These are phyloP conservation scores for Sepiola atlantica DNA, from an alignment of 2,888 invertebrate genomes.

Conservation along the genomic window DNA sequence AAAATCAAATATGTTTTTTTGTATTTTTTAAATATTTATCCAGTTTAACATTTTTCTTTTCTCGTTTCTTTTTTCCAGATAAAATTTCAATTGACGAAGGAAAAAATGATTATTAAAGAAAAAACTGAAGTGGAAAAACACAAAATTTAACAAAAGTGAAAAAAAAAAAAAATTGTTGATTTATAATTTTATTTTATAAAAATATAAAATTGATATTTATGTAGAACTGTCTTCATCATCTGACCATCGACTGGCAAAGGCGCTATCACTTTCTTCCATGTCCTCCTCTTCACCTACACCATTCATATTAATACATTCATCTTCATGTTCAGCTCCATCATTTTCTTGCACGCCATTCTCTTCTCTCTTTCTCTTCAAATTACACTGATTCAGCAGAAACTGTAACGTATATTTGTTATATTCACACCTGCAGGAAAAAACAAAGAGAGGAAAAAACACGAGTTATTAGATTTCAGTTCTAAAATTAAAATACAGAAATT, in stretches of 20 bases:
- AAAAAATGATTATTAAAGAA: background rate
- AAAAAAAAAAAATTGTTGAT: background rate
- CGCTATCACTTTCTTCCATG: conserved; percentile 52
- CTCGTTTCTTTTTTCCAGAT: no score
- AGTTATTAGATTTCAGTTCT: no score
- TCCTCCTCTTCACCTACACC: conserved; percentile 49
- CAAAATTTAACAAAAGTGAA: background rate
- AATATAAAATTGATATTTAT: background rate
- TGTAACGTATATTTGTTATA: conserved; percentile 89
- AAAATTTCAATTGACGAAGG: no score
- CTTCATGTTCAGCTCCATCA: conserved; percentile 36
- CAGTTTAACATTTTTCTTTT: no score
- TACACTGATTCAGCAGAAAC: conserved; percentile 77
- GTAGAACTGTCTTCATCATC: conserved; percentile 42
- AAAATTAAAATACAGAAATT: no score
- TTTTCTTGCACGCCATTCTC: conserved; percentile 44
- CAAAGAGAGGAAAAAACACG: conserved; percentile 41
- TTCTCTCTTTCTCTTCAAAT: conserved; percentile 62
- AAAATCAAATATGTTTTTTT: no score
- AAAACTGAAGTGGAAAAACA: background rate
- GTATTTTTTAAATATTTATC: no score
- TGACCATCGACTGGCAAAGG: conserved; percentile 39
- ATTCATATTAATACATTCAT: background rate
- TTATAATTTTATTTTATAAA: conserved; percentile 39
- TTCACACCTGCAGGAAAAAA: conserved; percentile 83